Evolutionary conservation across 2,888 invertebrate species (phyloP).

Genomic region (Parnassius glacialis): DNA sequence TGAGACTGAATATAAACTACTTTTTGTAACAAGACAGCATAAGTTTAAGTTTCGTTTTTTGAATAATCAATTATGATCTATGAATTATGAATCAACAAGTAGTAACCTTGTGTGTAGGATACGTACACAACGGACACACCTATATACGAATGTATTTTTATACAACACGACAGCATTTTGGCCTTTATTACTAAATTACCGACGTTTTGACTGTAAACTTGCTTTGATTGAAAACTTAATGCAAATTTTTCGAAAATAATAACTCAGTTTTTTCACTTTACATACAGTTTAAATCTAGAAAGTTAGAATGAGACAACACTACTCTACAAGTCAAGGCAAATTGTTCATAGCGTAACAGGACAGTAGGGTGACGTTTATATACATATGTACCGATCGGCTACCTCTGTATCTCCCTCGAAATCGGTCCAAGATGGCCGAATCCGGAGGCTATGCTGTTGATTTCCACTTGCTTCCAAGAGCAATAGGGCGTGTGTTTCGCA

Average conservation of each 20-base stretch:
- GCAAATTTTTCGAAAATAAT: conserved; percentile 11
- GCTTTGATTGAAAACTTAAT: neutral
- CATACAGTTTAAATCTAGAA: conserved; percentile 9
- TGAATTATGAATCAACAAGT: no score
- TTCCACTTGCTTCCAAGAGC: conserved; percentile 94
- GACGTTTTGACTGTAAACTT: no score
- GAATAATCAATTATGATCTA: no score
- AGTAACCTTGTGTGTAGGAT: no score
- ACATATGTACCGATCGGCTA: conserved; percentile 57
- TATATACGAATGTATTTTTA: no score
- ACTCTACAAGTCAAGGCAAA: conserved; percentile 18
- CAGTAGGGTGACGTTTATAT: conserved; percentile 31
- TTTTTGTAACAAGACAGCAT: no score
- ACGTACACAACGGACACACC: no score
- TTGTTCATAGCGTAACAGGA: conserved; percentile 29
- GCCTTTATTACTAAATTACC: no score
- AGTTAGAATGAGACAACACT: conserved; percentile 16
- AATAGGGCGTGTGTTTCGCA: conserved; percentile 81
- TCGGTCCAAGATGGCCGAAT: conserved; percentile 95
- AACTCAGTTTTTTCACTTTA: conserved; percentile 2
- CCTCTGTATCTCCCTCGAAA: conserved; percentile 91
- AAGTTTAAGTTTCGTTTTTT: no score
- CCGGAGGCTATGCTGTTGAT: conserved; percentile 98
- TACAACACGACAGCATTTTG: no score
- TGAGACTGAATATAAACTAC: no score